Percentiles rank a stretch among this genome's conserved stretches.
These are phyloP conservation scores for Grallaria varia DNA, from an alignment of 2,113 vertebrate species.

Conservation along the genomic window DNA sequence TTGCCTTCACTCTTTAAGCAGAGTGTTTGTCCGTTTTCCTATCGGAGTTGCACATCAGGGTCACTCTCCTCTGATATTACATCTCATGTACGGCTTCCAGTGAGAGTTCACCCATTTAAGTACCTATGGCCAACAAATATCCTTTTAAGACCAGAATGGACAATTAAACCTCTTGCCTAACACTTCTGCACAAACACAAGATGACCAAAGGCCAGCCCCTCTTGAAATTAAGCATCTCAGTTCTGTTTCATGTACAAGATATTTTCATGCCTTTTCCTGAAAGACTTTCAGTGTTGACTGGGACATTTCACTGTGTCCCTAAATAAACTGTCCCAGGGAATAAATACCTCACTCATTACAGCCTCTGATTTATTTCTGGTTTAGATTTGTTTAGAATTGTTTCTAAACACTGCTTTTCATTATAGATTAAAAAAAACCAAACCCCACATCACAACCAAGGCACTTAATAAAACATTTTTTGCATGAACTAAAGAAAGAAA, in stretches of 20 bases:
- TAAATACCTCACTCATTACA: not conserved
- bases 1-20: no score
- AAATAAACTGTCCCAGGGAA: not conserved
- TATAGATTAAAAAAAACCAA: not conserved
- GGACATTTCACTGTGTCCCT: not conserved
- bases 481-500: not conserved
- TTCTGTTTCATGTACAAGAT: not conserved
- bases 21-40: no score
- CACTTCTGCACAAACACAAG: not conserved
- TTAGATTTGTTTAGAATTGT: not conserved
- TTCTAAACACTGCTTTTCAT: not conserved
- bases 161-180: not conserved
- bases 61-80: no score
- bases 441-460: not conserved
- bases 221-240: not conserved
- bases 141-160: not conserved
- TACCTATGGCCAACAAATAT: not conserved
- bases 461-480: not conserved
- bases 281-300: not conserved
- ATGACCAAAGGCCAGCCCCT: not conserved
- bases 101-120: not conserved
- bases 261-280: not conserved
- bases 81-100: not conserved
- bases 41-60: no score
- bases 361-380: not conserved